A percentile compares a stretch with the other conserved stretches of the same genome.
phyloP scores from a whole-genome alignment of 2,888 invertebrate species.

The Gisinianus flammeolus region DNA sequence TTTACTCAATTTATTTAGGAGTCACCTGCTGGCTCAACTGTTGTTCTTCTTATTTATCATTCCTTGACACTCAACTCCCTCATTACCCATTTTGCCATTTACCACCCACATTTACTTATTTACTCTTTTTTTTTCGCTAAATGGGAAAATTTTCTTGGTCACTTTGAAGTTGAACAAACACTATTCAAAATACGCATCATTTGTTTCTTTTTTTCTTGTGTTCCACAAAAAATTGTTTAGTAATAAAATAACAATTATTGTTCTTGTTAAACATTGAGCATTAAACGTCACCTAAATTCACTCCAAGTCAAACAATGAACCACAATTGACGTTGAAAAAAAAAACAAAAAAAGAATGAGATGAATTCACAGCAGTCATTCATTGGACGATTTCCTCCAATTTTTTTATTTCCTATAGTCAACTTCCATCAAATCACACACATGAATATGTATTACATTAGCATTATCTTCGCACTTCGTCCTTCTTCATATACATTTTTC shows the following conservation, averaged over 20 bases:
- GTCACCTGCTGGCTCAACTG: slow-evolving; percentile 35
- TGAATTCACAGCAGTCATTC: background rate
- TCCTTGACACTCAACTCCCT: slow-evolving; percentile 17
- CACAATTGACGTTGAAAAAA: no score
- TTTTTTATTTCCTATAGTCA: background rate
- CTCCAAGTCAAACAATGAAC: no score
- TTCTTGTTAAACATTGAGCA: background rate
- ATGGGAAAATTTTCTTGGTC: slow-evolving; percentile 13
- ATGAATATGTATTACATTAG: background rate
- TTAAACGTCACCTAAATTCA: no score
- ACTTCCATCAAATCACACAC: background rate
- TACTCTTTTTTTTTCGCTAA: slow-evolving; percentile 29
- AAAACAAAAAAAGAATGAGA: no score
- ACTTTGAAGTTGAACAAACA: no score
- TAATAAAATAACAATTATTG: no score
- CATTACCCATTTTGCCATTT: slow-evolving; percentile 12
- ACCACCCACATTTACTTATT: slow-evolving; percentile 28
- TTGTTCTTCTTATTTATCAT: background rate
- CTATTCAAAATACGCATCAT: no score
- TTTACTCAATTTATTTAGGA: slow-evolving; percentile 33
- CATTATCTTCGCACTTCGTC: background rate
- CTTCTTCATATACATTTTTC: background rate
- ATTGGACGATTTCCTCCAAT: background rate
- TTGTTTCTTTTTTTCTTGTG: background rate
- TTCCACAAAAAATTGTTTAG: no score